These are phyloP conservation scores for Cynopterus brachyotis DNA, from an alignment of 2,113 vertebrate species.

Conservation along the genomic window DNA sequence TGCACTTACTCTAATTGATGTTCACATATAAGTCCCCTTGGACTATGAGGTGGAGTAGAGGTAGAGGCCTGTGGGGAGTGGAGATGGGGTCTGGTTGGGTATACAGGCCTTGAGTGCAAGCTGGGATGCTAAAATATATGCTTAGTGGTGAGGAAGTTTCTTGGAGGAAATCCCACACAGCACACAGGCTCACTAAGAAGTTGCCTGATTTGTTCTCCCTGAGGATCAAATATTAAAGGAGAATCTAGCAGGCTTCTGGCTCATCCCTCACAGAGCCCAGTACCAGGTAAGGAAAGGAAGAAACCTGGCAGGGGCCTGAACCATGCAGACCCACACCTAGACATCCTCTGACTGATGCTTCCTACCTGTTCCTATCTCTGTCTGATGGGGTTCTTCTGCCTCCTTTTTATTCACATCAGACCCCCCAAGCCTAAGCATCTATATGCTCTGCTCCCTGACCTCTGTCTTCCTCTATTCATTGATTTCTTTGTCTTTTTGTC, in stretches of 20 bases:
- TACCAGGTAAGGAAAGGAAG: conserved; percentile 29
- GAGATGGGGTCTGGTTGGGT: not conserved
- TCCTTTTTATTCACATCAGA: not conserved
- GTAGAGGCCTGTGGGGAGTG: not conserved
- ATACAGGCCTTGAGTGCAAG: not conserved
- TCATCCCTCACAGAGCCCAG: not conserved
- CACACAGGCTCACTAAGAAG: not conserved
- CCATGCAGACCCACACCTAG: not conserved
- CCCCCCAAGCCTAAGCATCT: not conserved
- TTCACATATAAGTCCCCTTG: not conserved
- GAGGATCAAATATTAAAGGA: not conserved
- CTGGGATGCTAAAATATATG: not conserved
- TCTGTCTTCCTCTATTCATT: not conserved
- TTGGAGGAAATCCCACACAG: not conserved
- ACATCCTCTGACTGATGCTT: not conserved
- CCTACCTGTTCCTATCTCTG: not conserved
- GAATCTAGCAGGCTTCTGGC: not conserved
- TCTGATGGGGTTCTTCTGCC: not conserved
- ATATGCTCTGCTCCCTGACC: not conserved
- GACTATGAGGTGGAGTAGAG: not conserved
- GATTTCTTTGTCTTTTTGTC: not conserved
- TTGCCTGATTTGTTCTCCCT: not conserved
- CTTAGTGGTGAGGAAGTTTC: not conserved
- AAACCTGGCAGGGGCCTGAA: not conserved
- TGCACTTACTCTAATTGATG: not conserved